Evolutionary conservation across 2,113 vertebrate species (phyloP), one percentile per base, ranked within the genome.

Genomic region (Hippocampus guttulatus): DNA sequence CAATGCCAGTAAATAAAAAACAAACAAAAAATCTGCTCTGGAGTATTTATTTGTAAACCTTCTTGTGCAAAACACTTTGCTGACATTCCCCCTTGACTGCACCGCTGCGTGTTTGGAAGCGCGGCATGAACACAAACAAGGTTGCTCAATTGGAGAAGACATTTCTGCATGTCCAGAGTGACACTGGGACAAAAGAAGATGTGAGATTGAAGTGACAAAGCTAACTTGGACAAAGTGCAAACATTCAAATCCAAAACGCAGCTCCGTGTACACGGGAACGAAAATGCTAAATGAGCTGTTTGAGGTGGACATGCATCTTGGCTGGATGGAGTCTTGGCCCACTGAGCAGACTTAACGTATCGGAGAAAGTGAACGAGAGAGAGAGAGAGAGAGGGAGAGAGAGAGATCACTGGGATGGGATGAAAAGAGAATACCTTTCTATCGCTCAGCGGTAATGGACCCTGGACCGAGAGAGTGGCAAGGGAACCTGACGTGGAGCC

Each of bases 261-360:
- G 77, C 76, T 70, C 78, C 69, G 73, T 69, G 55, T 60, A 69
- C 18, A 40, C 8, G 67, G 57, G 77, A 79, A 80, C 77, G 84
- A 82, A 85, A 79, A 79, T 11, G 60, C 75, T 87, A 91, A 91
- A 91, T 89, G 83, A 89, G 85, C 81, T 87, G 87, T 89, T 90
- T 80, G 85, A 89, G 79, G 49, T 64, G 87, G 83, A 88, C 85
- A 87, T 77, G 78, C 85, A 72, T 81, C 81, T 81, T 33, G 55
- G 64, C 82, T 66, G 74, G 78, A 84, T 79, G 75, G 79, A 85
- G 81, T 69, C 52, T 75, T 88, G 87, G 77, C 85, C 82, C 64
- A 40, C 73, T 90, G 86, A 89, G 80, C 86, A 90, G 82, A 67
- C 81, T 82, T 74, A 87, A 80, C 83, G 82, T 84, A 81, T 85